Percentiles rank a stretch among this genome's conserved stretches.
Evolutionary conservation across 2,797 vertebrate species (phyloP).

Genomic region (Trachurus trachurus): DNA sequence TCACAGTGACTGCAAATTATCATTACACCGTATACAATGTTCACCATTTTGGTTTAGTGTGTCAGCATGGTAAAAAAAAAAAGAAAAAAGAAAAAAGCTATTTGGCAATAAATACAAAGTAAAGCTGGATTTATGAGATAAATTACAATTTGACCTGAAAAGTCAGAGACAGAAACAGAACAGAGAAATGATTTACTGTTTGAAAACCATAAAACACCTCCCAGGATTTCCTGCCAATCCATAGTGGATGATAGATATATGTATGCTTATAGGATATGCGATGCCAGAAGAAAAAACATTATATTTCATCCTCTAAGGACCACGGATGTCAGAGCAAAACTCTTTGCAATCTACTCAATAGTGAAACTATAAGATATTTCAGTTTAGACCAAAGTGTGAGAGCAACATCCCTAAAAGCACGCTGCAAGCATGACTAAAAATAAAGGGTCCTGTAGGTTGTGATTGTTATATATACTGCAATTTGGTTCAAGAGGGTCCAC

Average conservation of each 20-base stretch:
- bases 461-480: constrained; percentile 17
- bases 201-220: not conserved
- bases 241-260: not conserved
- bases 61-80: not conserved
- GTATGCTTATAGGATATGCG: not conserved
- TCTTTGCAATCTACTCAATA: not conserved
- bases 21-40: not conserved
- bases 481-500: constrained; percentile 25
- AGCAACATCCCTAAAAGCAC: not conserved
- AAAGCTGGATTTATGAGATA: not conserved
- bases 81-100: not conserved
- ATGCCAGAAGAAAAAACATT: not conserved
- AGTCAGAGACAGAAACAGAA: too few species aligned
- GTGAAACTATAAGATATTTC: not conserved
- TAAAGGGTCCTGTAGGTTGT: not conserved
- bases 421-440: not conserved
- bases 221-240: not conserved
- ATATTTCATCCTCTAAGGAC: not conserved
- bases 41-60: not conserved
- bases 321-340: not conserved
- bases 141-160: not conserved
- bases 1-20: not conserved
- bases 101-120: not conserved
- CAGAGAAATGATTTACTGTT: not conserved
- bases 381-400: not conserved